Percentiles rank a stretch among this genome's conserved stretches.
Conservation (phyloP, 53 echinoderm and acorn worm species). For the Paelopatides confundens region DNA sequence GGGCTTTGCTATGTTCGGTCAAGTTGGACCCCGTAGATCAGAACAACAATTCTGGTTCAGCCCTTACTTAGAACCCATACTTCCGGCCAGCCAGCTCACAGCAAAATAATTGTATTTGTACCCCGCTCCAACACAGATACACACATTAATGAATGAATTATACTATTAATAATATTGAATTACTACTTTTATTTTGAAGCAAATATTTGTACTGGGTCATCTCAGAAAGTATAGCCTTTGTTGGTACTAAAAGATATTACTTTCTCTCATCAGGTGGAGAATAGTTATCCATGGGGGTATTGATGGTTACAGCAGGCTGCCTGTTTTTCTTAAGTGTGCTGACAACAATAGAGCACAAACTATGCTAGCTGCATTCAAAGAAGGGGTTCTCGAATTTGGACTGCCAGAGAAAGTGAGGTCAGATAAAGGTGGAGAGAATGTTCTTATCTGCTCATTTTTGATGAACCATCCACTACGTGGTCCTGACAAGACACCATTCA, state of each 20-base stretch:
- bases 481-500: conserved; percentile 55
- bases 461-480: conserved; percentile 70
- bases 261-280: conserved; percentile 58
- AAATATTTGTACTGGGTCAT: background rate
- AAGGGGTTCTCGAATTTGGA: conserved; percentile 60
- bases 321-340: conserved; percentile 60
- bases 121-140: no score
- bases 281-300: conserved; percentile 77
- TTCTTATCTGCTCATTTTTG: conserved; percentile 59
- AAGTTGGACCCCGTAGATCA: no score
- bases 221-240: no score
- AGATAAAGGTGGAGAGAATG: conserved; percentile 74
- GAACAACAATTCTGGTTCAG: no score
- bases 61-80: no score
- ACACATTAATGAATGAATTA: no score
- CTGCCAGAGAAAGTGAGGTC: conserved; percentile 68
- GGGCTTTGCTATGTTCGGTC: no score
- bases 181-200: background rate
- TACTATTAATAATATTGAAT: no score
- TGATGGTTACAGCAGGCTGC: conserved; percentile 66
- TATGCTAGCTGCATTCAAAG: conserved; percentile 12
- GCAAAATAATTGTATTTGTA: no score
- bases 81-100: no score
- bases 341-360: conserved; percentile 63
- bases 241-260: no score